Evolutionary conservation across 2,888 invertebrate genomes (phyloP), one percentile per base, ranked within the genome.

Genomic region (Eueremaeus valkanovi): DNA sequence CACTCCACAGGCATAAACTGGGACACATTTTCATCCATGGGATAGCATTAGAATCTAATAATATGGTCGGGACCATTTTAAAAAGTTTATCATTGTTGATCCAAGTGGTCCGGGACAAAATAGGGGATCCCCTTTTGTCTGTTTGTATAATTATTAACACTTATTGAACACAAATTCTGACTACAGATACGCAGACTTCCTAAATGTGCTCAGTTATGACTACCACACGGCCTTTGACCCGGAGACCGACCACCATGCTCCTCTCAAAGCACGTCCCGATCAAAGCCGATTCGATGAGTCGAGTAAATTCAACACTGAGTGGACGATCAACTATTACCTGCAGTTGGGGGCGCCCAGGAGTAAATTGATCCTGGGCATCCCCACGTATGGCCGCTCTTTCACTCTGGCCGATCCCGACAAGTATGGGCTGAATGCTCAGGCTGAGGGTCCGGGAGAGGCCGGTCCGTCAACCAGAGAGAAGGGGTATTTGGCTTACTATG

Each of bases 161-260:
- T n/a, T n/a, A n/a, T n/a, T n/a, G n/a, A n/a, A n/a, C n/a, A n/a
- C n/a, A n/a, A n/a, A n/a, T n/a, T n/a, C n/a, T n/a, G n/a, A n/a
- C n/a, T 6, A 73, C 84, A 90, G 90, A 81, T 89, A 93, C 83
- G 85, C 94, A 80, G 95, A 95, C 85, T 95, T 95, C 88, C 90
- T 95, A 87, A 95, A 95, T 85, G 87, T 95, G 77, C 85, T 95
- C 40, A 90, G 92, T 3, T 95, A 95, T 84, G 95, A 95, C 84
- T 95, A 94, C 83, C 94, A 95, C 84, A 93, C 93, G 0, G 92
- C 94, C 0, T 92, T 90, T 82, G 94, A 95, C 82, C 92, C 93
- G 0, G 89, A 92, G 0, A 93, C 92, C 6, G 93, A 94, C 84
- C 95, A 95, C 83, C 95, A 95, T 84, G 89, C 94, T 0, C 93